Evolutionary conservation across 2,113 vertebrate genomes (phyloP).

Genomic region (Bubo scandiacus): DNA sequence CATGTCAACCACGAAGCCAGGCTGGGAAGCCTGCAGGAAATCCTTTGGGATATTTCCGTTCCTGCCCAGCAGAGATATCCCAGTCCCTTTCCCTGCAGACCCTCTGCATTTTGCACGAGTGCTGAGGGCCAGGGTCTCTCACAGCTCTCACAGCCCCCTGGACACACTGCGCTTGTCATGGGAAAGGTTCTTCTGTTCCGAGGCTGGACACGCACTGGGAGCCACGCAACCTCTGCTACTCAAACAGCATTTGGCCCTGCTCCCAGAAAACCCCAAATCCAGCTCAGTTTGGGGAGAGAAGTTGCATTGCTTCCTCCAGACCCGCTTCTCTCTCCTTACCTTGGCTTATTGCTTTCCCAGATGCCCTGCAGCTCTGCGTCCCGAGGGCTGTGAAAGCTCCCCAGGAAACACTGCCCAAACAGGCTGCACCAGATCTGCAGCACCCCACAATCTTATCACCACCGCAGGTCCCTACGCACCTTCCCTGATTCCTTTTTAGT

Average conservation of each 20-base stretch:
- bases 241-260: background rate
- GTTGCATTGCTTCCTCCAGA: background rate
- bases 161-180: background rate
- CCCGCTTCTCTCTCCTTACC: background rate
- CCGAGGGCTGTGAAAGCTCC: background rate
- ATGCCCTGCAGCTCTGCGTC: background rate
- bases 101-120: background rate
- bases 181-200: background rate
- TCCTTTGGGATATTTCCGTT: background rate
- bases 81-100: background rate
- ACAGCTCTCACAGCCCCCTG: background rate
- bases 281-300: background rate
- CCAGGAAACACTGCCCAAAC: background rate
- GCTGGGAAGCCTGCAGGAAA: slow-evolving; percentile 5
- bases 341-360: background rate
- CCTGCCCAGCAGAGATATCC: background rate
- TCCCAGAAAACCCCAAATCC: background rate
- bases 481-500: background rate
- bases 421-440: background rate
- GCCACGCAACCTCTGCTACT: background rate
- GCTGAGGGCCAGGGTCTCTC: background rate
- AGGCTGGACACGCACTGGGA: background rate
- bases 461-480: background rate
- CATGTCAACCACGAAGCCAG: background rate
- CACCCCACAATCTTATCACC: background rate